phyloP scores from a whole-genome alignment of 2,797 vertebrate species.

The Eospalax fontanierii region DNA sequence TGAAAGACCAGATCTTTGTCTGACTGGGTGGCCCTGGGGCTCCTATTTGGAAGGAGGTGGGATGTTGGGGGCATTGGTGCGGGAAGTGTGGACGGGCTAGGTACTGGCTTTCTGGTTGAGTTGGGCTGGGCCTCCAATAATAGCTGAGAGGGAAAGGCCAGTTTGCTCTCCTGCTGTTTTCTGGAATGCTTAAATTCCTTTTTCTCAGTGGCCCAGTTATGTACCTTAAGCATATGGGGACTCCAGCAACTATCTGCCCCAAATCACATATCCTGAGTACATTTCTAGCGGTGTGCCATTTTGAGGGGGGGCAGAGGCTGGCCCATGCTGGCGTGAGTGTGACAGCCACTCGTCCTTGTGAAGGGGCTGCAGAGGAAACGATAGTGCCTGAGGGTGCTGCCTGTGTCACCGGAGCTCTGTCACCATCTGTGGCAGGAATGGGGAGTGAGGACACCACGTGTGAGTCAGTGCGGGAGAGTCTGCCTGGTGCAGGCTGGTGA shows the following conservation, averaged over 20 bases:
- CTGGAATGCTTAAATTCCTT: slow-evolving; percentile 84
- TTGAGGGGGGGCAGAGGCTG: slow-evolving; percentile 19
- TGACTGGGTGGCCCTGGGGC: slow-evolving; percentile 13
- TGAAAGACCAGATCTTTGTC: slow-evolving; percentile 49
- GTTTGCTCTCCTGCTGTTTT: slow-evolving; percentile 86
- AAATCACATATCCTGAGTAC: slow-evolving; percentile 72
- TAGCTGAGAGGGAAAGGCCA: slow-evolving; percentile 83
- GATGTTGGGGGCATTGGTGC: not conserved
- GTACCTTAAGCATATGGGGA: slow-evolving; percentile 84
- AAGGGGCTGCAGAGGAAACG: slow-evolving; percentile 50
- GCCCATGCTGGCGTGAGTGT: not conserved
- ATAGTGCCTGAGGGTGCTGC: not conserved
- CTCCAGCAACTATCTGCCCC: slow-evolving; percentile 83
- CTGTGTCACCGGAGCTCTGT: slow-evolving; percentile 57
- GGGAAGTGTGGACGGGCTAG: slow-evolving; percentile 22
- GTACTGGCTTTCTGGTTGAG: slow-evolving; percentile 82
- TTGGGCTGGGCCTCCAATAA: slow-evolving; percentile 84
- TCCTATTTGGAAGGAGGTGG: slow-evolving; percentile 17
- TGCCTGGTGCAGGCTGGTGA: slow-evolving; percentile 72
- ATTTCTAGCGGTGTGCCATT: slow-evolving; percentile 71
- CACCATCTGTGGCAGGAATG: slow-evolving; percentile 72
- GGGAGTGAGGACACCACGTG: slow-evolving; percentile 61
- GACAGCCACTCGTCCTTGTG: slow-evolving; percentile 16
- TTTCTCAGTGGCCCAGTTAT: slow-evolving; percentile 86
- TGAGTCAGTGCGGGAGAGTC: slow-evolving; percentile 60